Evolutionary conservation across 2,888 invertebrate species (phyloP), one percentile per base, ranked within the genome.

Genomic region (Podotricha telesiphe): DNA sequence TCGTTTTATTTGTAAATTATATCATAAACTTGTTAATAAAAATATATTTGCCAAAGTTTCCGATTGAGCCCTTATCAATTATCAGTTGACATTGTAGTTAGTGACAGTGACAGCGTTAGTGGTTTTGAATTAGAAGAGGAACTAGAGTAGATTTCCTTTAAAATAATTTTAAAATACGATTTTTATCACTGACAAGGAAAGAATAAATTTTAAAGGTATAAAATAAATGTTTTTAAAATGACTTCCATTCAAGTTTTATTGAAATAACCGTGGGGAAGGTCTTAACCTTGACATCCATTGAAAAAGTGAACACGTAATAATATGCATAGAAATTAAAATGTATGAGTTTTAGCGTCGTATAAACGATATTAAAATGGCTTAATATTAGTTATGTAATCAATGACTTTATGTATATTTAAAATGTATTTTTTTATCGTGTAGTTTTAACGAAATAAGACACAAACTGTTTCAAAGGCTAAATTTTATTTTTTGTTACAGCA

Each of bases 261-360:
- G 45, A 61, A 50, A 51, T 13, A 51, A 58, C 20, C 34, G 11
- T 28, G 8, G 28, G 72, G 74, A 72, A 74, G 64, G 70, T 72
- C 37, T 40, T 81, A 85, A 84, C 87, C 86, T 87, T 88, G 86
- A 86, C 82, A 81, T 78, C 71, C 70, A 76, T 75, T 75, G 47
- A 67, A 67, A 68, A 71, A 68, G 67, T 73, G 73, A 67, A 67
- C 66, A 70, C 74, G 69, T 68, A 72, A 73, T 73, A 63, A 50
- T 70, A 62, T 58, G 62, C 64, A 67, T 19, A 51, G 59, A 70
- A 71, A 70, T 74, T 72, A 70, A 47, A 64, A 68, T 71, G 55
- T 65, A 67, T 68, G 40, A 56, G 45, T 34, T 67, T 34, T 28
- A 17, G 62, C 4, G 20, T 11, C 20, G 5, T 61, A 77, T 76